These are phyloP conservation scores for Phrynocephalus versicolor DNA, from an alignment of 2,113 vertebrate species.

Conservation along the genomic window DNA sequence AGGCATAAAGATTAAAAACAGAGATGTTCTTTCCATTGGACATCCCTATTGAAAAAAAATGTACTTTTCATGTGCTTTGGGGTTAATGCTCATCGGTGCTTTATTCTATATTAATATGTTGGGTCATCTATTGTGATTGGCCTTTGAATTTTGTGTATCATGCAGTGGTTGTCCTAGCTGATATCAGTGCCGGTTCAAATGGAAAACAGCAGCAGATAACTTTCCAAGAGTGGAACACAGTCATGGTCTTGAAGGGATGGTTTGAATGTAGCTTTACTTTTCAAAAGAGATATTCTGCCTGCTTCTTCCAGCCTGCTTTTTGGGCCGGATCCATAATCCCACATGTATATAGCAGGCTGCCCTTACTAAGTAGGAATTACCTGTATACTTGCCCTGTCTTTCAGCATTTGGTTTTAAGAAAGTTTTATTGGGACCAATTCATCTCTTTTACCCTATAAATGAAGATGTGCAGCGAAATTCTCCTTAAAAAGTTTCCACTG, in stretches of 20 bases:
- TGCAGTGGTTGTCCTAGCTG: not conserved
- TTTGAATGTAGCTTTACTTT: not conserved
- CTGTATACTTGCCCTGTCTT: not conserved
- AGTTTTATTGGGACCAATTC: not conserved
- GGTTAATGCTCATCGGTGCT: not conserved
- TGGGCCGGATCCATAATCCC: not conserved
- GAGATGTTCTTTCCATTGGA: not conserved
- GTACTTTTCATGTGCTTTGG: not conserved
- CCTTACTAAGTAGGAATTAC: not conserved
- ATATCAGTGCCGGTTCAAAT: not conserved
- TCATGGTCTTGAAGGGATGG: not conserved
- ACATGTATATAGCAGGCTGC: not conserved
- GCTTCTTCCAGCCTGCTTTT: not conserved
- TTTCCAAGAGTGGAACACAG: not conserved
- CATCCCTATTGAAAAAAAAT: not conserved
- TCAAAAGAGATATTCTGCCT: not conserved
- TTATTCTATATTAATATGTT: not conserved
- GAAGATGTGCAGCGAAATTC: not conserved
- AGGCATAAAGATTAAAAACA: not conserved
- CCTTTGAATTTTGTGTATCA: not conserved
- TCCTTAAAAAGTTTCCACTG: not conserved
- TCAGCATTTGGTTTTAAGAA: not conserved
- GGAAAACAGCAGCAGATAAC: not conserved
- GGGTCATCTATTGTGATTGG: not conserved
- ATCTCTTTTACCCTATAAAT: not conserved